Evolutionary conservation across 2,797 vertebrate species (phyloP).

Genomic region (Bradypodion pumilum): DNA sequence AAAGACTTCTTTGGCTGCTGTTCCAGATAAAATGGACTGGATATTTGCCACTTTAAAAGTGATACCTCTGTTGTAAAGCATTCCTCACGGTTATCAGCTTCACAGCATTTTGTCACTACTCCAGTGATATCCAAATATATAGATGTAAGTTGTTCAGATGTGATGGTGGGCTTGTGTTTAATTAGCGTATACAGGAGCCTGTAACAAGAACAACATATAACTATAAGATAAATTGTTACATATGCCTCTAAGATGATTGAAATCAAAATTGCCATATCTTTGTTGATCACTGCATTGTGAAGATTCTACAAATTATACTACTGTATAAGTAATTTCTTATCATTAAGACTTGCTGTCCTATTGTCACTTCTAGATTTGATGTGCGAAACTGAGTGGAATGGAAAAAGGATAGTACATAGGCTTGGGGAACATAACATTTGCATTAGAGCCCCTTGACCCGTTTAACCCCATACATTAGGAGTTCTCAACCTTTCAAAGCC

Average conservation of each 20-base stretch:
- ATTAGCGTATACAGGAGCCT: constrained; percentile 49
- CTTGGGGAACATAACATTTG: too few relatives aligned
- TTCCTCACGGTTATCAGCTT: neutral
- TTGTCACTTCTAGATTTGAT: neutral
- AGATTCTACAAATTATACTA: too few relatives aligned
- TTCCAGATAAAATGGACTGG: neutral
- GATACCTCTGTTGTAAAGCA: constrained; percentile 51
- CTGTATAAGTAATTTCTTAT: neutral
- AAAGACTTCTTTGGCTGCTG: neutral
- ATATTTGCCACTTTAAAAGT: neutral
- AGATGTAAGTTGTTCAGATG: neutral
- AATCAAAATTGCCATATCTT: neutral
- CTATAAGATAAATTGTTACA: too few relatives aligned
- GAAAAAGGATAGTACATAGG: too few relatives aligned
- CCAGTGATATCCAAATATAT: neutral
- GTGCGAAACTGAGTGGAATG: too few relatives aligned
- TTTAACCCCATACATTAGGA: too few relatives aligned
- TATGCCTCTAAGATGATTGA: neutral
- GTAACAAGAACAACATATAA: neutral
- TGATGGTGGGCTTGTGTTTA: constrained; percentile 15
- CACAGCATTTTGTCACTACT: neutral
- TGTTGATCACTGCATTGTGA: too few relatives aligned
- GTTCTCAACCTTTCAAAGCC: too few relatives aligned
- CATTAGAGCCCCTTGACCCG: too few relatives aligned
- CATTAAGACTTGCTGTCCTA: neutral